A percentile compares a stretch with the other conserved stretches of the same genome.
Evolutionary conservation across 2,888 invertebrate species (phyloP).

Genomic region (Scaptomyza caliginosa): DNA sequence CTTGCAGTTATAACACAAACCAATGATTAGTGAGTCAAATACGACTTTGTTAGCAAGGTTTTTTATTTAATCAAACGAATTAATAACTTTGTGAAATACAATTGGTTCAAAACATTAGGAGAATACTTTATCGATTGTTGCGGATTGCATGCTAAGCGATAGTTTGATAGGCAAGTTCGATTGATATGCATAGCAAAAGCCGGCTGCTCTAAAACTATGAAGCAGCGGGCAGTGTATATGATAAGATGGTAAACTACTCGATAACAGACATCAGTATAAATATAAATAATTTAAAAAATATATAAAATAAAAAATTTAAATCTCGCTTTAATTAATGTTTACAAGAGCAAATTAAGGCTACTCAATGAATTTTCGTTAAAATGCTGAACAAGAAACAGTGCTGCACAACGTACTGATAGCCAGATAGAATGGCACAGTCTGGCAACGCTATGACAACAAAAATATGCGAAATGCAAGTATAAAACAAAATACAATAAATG

Average conservation of each 20-base stretch:
- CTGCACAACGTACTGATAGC: conserved; percentile 9
- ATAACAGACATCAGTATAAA: not conserved
- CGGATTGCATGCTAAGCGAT: not conserved
- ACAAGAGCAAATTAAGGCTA: not conserved
- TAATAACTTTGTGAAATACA: conserved; percentile 13
- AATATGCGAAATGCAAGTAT: conserved; percentile 63
- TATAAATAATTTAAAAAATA: not conserved
- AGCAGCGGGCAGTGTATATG: not conserved
- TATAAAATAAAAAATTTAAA: not conserved
- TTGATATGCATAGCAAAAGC: not conserved
- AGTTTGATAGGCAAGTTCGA: not conserved
- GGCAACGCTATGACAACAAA: conserved; percentile 58
- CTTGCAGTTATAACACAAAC: not conserved
- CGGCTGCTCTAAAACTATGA: not conserved
- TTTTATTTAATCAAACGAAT: not conserved
- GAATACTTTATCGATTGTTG: not conserved
- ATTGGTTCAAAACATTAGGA: conserved; percentile 15
- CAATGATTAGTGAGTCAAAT: not conserved
- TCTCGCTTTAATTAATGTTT: not conserved
- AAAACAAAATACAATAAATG: conserved; percentile 64
- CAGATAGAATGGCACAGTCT: not conserved
- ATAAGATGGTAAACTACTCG: not conserved
- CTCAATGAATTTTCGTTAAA: not conserved
- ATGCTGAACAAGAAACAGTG: conserved; percentile 18
- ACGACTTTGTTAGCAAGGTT: not conserved